Evolutionary conservation across 2,888 invertebrate species (phyloP).

Genomic region (Caenorhabditis becei): DNA sequence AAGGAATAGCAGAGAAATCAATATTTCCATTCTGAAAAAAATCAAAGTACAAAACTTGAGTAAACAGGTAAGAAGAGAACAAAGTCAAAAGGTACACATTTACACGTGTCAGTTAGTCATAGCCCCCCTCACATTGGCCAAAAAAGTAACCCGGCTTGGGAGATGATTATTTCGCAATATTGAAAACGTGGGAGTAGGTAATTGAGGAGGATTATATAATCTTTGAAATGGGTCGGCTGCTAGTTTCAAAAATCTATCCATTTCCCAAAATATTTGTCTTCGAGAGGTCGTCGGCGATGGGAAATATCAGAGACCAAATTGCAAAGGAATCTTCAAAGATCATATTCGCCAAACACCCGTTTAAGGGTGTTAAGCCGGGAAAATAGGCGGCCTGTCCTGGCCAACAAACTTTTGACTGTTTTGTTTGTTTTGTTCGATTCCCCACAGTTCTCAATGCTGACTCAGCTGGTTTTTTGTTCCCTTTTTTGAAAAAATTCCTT

Average conservation of each 20-base stretch:
- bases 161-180: conserved; percentile 18
- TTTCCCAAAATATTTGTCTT: conserved; percentile 3
- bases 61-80: neutral
- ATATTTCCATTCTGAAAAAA: conserved; percentile 25
- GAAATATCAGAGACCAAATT: conserved; percentile 29
- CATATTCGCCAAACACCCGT: conserved; percentile 9
- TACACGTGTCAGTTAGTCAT: no score
- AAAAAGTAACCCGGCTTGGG: no score
- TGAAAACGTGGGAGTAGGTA: neutral
- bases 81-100: neutral
- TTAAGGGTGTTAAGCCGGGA: no score
- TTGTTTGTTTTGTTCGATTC: conserved; percentile 10
- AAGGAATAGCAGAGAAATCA: neutral
- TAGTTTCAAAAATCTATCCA: conserved; percentile 8
- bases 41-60: neutral
- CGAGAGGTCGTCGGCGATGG: conserved; percentile 14
- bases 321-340: conserved; percentile 21
- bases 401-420: conserved; percentile 7
- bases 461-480: conserved; percentile 17
- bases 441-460: conserved; percentile 9
- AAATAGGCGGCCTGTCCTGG: no score
- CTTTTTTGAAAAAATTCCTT: no score
- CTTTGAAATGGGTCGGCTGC: no score
- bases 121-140: no score
- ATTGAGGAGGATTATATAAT: neutral